Percentiles rank a stretch among this genome's conserved stretches.
phyloP scores from a whole-genome alignment of 2,113 vertebrate species.

The Tachuris rubrigastra region DNA sequence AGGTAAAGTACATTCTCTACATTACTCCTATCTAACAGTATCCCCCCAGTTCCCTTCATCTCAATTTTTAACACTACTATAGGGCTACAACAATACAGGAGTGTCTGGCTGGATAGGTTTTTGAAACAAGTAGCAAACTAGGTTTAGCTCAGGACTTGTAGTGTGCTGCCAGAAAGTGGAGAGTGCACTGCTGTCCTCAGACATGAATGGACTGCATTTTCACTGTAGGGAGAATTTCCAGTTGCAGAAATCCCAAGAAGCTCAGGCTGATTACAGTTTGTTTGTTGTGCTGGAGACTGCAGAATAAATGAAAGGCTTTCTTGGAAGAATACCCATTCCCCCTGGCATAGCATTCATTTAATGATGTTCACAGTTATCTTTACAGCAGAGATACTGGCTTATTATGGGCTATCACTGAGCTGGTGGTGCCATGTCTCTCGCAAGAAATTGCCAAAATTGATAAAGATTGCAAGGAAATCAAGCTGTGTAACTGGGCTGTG shows the following conservation, averaged over 20 bases:
- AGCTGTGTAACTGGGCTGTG: slow-evolving; percentile 7
- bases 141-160: not conserved
- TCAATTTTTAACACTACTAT: not conserved
- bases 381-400: slow-evolving; percentile 29
- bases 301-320: slow-evolving; percentile 46
- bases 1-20: not conserved
- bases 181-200: not conserved
- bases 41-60: not conserved
- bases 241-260: slow-evolving; percentile 15
- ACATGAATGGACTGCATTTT: not conserved
- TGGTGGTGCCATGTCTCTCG: not conserved
- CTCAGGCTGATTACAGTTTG: slow-evolving; percentile 22
- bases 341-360: slow-evolving; percentile 21
- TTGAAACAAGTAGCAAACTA: not conserved
- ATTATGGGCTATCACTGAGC: not conserved
- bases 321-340: slow-evolving; percentile 42
- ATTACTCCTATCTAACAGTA: not conserved
- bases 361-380: slow-evolving; percentile 46
- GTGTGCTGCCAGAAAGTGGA: not conserved
- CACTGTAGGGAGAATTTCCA: not conserved
- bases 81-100: not conserved
- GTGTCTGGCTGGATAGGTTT: not conserved
- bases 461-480: not conserved
- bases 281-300: slow-evolving; percentile 28
- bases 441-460: slow-evolving; percentile 22